Evolutionary conservation across 2,113 vertebrate species (phyloP).

Genomic region (Marmota monax): DNA sequence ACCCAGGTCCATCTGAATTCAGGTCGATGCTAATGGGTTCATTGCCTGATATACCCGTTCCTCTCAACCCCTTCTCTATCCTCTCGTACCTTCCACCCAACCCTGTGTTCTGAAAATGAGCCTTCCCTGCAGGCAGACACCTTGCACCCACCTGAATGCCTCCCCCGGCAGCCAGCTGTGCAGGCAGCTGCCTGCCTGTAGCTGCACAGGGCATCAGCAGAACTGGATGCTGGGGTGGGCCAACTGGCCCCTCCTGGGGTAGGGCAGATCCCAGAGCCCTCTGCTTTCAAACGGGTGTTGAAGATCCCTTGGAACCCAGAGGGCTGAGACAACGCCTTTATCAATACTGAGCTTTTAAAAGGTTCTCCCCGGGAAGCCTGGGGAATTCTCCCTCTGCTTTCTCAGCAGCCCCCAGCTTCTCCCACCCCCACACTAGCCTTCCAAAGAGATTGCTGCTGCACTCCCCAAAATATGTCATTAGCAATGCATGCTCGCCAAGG

Average conservation of each 20-base stretch:
- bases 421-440: slow-evolving; percentile 59
- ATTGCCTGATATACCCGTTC: neutral
- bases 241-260: neutral
- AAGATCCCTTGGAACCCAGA: neutral
- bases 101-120: neutral
- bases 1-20: neutral
- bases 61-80: neutral
- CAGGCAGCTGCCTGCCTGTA: neutral
- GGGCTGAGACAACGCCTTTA: slow-evolving; percentile 38
- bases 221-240: neutral
- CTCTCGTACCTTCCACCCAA: neutral
- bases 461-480: slow-evolving; percentile 71
- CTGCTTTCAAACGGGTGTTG: neutral
- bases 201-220: neutral
- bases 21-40: neutral
- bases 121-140: neutral
- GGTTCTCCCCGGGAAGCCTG: slow-evolving; percentile 53
- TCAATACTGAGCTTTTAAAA: slow-evolving; percentile 58
- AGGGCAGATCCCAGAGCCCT: neutral
- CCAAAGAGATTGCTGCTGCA: slow-evolving; percentile 68
- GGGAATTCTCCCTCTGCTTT: slow-evolving; percentile 13
- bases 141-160: neutral
- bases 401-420: slow-evolving; percentile 35
- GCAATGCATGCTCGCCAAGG: slow-evolving; percentile 57
- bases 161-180: neutral